A percentile compares a stretch with the other conserved stretches of the same genome.
Conservation (phyloP, 2,113 vertebrate genomes). For the Perccottus glenii region DNA sequence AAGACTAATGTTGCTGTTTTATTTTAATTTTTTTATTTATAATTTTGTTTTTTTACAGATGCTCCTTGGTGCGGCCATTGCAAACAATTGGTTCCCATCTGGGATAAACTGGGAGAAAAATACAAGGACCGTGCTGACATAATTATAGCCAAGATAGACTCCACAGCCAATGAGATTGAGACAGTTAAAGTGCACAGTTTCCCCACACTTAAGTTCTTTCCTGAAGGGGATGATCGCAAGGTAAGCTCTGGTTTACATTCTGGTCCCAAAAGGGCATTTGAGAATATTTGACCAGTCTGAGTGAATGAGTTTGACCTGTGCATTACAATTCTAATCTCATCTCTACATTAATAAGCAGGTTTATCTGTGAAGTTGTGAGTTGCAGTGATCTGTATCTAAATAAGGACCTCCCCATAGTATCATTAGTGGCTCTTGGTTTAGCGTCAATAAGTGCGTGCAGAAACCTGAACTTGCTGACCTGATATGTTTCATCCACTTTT, state of each 20-base stretch:
- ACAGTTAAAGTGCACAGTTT: conserved; percentile 96
- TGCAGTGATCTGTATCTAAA: not conserved
- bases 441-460: conserved; percentile 11
- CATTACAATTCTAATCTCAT: not conserved
- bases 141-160: conserved; percentile 96
- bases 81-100: conserved; percentile 96
- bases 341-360: not conserved
- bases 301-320: not conserved
- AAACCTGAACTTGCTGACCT: conserved; percentile 39
- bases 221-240: conserved; percentile 84
- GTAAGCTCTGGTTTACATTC: conserved; percentile 65
- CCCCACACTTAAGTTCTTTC: conserved; percentile 97
- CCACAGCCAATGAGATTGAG: conserved; percentile 95
- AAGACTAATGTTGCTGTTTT: no score
- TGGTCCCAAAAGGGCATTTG: no score
- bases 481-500: not conserved
- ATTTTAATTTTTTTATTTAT: not conserved
- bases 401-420: not conserved
- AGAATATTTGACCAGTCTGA: not conserved
- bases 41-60: conserved; percentile 75
- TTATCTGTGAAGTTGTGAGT: conserved; percentile 14
- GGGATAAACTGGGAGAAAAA: conserved; percentile 94
- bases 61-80: conserved; percentile 99
- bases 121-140: conserved; percentile 85
- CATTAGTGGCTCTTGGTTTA: conserved; percentile 32